These are phyloP conservation scores for Henricia sp. DNA, from an alignment of 53 echinoderm and acorn worm species.

Conservation along the genomic window DNA sequence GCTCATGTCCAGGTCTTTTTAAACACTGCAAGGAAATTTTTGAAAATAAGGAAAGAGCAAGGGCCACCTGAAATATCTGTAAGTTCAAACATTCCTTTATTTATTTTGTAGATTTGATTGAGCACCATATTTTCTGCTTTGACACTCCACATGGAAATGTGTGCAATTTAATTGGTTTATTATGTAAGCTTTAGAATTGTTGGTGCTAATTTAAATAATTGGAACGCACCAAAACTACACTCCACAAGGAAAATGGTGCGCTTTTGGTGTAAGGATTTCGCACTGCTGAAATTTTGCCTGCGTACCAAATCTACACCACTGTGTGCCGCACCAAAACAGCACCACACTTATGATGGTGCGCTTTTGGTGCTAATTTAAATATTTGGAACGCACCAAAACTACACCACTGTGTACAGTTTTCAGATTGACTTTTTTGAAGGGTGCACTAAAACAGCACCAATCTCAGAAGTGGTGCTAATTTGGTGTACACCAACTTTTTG, in stretches of 20 bases:
- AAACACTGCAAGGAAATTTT: too few relatives aligned
- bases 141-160: too few relatives aligned
- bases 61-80: too few relatives aligned
- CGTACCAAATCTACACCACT: background rate
- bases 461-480: background rate
- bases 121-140: too few relatives aligned
- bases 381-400: background rate
- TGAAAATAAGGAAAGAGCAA: too few relatives aligned
- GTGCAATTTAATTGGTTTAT: too few relatives aligned
- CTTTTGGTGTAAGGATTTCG: slow-evolving; percentile 4
- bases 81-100: too few relatives aligned
- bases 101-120: too few relatives aligned
- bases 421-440: background rate
- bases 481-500: slow-evolving; percentile 17
- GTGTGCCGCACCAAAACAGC: background rate
- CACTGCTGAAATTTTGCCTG: background rate
- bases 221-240: background rate
- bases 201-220: slow-evolving; percentile 21
- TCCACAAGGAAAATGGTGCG: background rate
- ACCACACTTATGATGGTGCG: background rate
- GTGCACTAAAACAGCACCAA: slow-evolving; percentile 8
- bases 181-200: background rate
- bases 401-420: background rate
- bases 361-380: slow-evolving; percentile 20
- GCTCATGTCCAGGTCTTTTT: too few relatives aligned